These are phyloP conservation scores for Melanogrammus aeglefinus DNA, from an alignment of 2,797 vertebrate species.

Conservation along the genomic window DNA sequence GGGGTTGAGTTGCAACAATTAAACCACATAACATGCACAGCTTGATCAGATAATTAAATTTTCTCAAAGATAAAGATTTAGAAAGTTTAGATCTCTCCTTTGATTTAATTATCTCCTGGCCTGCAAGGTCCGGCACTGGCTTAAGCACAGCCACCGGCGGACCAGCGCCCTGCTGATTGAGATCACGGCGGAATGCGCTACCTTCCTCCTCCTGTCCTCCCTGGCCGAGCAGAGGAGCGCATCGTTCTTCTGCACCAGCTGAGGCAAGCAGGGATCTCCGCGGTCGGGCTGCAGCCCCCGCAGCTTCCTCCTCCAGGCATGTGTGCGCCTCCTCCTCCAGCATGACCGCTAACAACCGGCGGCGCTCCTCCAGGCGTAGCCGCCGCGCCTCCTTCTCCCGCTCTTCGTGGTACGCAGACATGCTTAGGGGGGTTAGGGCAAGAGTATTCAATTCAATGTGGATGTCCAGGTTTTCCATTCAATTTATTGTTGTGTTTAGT, in stretches of 20 bases:
- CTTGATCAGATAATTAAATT: too few species aligned
- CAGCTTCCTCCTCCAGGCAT: constrained; percentile 78
- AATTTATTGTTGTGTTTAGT: not conserved
- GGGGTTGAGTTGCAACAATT: too few species aligned
- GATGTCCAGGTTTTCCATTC: not conserved
- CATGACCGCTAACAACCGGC: constrained; percentile 74
- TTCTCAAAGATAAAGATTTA: too few species aligned
- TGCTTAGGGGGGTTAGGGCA: constrained; percentile 61
- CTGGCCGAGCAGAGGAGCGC: constrained; percentile 66
- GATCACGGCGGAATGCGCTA: constrained; percentile 36
- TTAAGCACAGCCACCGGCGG: not conserved
- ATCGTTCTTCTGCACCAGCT: constrained; percentile 64
- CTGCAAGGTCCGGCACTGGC: not conserved
- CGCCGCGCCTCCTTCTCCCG: constrained; percentile 74
- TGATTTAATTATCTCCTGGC: not conserved
- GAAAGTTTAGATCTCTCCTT: not conserved
- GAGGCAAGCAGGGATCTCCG: constrained; percentile 33
- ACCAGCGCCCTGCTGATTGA: not conserved
- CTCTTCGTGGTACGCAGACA: constrained; percentile 79
- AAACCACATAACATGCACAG: too few species aligned
- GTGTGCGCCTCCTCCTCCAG: constrained; percentile 80
- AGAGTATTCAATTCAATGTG: not conserved
- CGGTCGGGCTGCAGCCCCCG: constrained; percentile 58
- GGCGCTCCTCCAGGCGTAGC: constrained; percentile 73
- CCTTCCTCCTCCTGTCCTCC: constrained; percentile 80